phyloP scores from a whole-genome alignment of 2,113 vertebrate species.

The Notarius lentiginosus region DNA sequence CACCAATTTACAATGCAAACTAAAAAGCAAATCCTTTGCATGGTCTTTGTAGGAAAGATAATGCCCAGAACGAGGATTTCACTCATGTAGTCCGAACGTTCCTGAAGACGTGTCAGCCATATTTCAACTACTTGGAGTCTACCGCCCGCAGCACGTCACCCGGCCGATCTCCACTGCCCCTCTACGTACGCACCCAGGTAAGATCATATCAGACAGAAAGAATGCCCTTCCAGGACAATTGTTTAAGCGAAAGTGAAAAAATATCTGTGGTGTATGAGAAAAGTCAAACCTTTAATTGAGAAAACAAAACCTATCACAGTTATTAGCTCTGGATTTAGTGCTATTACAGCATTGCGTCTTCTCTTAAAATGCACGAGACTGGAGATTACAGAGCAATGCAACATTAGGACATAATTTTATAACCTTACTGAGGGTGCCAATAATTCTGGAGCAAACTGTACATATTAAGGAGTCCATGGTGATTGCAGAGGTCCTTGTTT shows the following conservation, averaged over 20 bases:
- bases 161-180: constrained; percentile 52
- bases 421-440: not conserved
- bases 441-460: not conserved
- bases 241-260: not conserved
- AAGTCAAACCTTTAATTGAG: not conserved
- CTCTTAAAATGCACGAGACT: not conserved
- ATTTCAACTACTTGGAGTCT: constrained; percentile 78
- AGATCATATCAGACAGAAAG: constrained; percentile 14
- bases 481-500: not conserved
- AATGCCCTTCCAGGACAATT: not conserved
- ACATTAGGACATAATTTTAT: not conserved
- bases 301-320: not conserved
- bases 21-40: not conserved
- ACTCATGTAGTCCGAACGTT: constrained; percentile 67
- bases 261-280: not conserved
- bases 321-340: not conserved
- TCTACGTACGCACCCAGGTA: constrained; percentile 66
- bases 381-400: not conserved
- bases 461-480: not conserved
- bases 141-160: constrained; percentile 59
- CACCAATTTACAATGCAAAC: not conserved
- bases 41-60: constrained; percentile 62
- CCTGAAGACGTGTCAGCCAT: constrained; percentile 75
- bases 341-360: not conserved
- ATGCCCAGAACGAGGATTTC: constrained; percentile 63